These are phyloP conservation scores for Cochlearius cochlearius DNA, from an alignment of 2,113 vertebrate genomes.

Conservation along the genomic window DNA sequence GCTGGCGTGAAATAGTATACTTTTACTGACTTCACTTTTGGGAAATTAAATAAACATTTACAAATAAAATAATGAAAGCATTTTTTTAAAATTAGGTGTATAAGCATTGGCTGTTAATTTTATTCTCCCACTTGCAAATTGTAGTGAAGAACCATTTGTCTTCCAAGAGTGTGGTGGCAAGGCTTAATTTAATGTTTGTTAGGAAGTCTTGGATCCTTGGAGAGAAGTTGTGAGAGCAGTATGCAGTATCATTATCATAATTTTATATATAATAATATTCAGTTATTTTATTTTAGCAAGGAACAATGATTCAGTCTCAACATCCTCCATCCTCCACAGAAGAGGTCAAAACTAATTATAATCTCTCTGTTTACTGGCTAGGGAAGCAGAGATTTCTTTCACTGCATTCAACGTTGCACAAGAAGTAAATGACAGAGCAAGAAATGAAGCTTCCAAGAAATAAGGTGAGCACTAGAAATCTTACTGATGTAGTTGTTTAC, in stretches of 20 bases:
- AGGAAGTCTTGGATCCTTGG: neutral
- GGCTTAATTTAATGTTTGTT: conserved; percentile 21
- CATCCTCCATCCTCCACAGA: neutral
- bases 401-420: neutral
- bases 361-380: neutral
- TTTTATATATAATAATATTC: neutral
- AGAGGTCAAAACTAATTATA: neutral
- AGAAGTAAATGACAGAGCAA: neutral
- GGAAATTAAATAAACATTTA: conserved; percentile 44
- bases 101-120: conserved; percentile 24
- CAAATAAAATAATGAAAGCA: conserved; percentile 5
- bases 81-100: neutral
- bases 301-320: neutral
- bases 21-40: neutral
- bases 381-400: neutral
- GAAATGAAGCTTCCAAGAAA: neutral
- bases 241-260: neutral
- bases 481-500: neutral
- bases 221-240: neutral
- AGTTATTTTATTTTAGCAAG: neutral
- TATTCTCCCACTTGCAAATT: neutral
- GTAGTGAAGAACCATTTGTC: neutral
- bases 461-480: neutral
- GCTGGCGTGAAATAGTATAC: neutral
- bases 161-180: neutral